Base-by-base conservation (phyloP, 2,888 invertebrate genomes). In the Plagiodera versicolora region DNA sequence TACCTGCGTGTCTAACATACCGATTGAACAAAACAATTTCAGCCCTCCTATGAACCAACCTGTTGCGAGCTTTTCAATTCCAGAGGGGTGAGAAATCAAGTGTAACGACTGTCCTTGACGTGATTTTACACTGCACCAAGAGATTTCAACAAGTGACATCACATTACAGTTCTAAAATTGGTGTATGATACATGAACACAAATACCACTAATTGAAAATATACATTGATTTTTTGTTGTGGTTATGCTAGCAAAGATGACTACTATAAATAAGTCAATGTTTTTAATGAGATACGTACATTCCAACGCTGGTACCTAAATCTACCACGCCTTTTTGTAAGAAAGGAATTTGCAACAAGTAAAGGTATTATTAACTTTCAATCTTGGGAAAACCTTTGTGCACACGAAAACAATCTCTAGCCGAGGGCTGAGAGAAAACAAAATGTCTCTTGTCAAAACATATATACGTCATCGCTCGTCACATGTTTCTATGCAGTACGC, bases 381-480 rank as follows among this genome's bases (percentile, higher is more conserved):
- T 24, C 3, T 5, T 3, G 6, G 4, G 24, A 24, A 24, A 24
- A 24, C 3, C 24, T 24, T 24, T 24, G 24, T 24, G 10, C 10
- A 57, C 16, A 56, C 56, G 32, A 17, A 30, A 17, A 35, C 16
- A 30, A 28, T 19, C 6, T 9, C 1, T 11, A n/a, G 10, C 19
- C 35, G 20, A 56, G 28, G 60, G 28, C 30, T 28, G 19, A 53
- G 3, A 55, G 53, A 56, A 49, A 60, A 60, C 56, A 61, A 55
- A 63, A 58, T 30, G 28, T 44, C 56, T 51, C 32, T 45, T 58
- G 60, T 58, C 64, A 62, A 39, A 39, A 66, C 60, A 62, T 56
- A n/a, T 51, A 48, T 68, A 71, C 74, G 74, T 75, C 74, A 73
- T 64, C 48, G 53, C 53, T 58, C 64, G 72, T 74, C 75, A 75